Percentiles rank a stretch among this genome's conserved stretches.
These are phyloP conservation scores for Lasioglossum figueresi DNA, from an alignment of 2,888 invertebrate genomes.

Conservation along the genomic window DNA sequence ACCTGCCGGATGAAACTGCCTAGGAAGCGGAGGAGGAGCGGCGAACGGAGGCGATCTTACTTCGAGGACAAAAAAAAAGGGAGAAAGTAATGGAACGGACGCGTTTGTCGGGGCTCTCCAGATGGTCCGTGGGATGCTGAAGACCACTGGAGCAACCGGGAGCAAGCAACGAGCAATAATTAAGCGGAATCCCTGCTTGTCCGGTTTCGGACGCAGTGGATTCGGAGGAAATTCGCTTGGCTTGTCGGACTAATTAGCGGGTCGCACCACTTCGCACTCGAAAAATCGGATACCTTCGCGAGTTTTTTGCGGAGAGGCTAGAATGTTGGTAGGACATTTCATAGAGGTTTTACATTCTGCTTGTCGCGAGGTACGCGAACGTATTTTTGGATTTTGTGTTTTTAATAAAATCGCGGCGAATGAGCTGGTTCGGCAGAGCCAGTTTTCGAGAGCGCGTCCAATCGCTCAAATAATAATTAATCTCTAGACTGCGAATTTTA, in stretches of 20 bases:
- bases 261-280: not conserved
- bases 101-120: slow-evolving; percentile 21
- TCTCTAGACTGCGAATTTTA: too few species aligned
- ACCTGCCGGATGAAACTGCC: slow-evolving; percentile 27
- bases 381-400: not conserved
- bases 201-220: not conserved
- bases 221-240: not conserved
- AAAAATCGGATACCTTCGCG: not conserved
- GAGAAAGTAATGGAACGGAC: slow-evolving; percentile 60
- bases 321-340: not conserved
- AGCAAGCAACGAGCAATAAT: not conserved
- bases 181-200: not conserved
- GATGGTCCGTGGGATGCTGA: slow-evolving; percentile 27
- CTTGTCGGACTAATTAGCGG: not conserved
- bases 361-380: not conserved
- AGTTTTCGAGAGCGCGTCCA: not conserved
- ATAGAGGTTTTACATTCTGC: not conserved
- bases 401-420: not conserved
- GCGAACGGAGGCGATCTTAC: slow-evolving; percentile 45
- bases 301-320: not conserved
- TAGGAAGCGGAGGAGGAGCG: slow-evolving; percentile 46
- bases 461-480: not conserved
- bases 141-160: slow-evolving; percentile 1
- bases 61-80: slow-evolving; percentile 51
- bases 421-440: not conserved